Evolutionary conservation across 2,113 vertebrate genomes (phyloP).

Genomic region (Perca fluviatilis): DNA sequence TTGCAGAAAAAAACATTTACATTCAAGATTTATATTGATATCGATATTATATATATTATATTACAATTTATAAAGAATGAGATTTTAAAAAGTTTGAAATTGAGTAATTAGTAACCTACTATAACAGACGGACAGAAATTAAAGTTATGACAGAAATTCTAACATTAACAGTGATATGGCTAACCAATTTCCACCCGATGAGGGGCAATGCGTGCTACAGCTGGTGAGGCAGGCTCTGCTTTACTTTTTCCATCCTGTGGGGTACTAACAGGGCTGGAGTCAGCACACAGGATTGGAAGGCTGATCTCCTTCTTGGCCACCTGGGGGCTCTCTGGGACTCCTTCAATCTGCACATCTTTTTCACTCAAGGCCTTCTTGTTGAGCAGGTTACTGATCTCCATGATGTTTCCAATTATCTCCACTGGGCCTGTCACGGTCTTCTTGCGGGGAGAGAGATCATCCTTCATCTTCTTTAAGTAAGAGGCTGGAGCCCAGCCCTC

Average conservation of each 20-base stretch:
- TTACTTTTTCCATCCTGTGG: conserved; percentile 88
- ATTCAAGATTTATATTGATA: too few species aligned
- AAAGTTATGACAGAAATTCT: not conserved
- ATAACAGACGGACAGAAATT: not conserved
- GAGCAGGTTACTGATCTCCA: conserved; percentile 98
- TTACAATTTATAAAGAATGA: not conserved
- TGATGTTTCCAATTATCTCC: conserved; percentile 99
- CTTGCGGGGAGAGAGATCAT: conserved; percentile 93
- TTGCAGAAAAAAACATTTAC: conserved; percentile 1
- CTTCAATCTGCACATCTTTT: conserved; percentile 90
- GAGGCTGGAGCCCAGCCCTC: conserved; percentile 99
- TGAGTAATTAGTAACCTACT: not conserved
- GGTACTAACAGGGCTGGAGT: conserved; percentile 75
- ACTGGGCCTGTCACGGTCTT: conserved; percentile 95
- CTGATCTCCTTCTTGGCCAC: conserved; percentile 96
- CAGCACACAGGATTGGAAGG: conserved; percentile 91
- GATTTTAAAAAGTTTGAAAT: not conserved
- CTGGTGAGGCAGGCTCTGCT: conserved; percentile 90
- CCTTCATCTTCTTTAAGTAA: conserved; percentile 95
- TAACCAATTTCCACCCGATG: conserved; percentile 96
- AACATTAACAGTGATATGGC: conserved; percentile 36
- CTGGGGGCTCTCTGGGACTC: conserved; percentile 84
- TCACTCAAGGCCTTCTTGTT: conserved; percentile 94
- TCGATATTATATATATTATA: too few species aligned
- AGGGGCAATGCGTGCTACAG: conserved; percentile 94